A percentile compares a stretch with the other conserved stretches of the same genome.
phyloP scores from a whole-genome alignment of 1,140 invertebrate species.

The Ylistrum balloti region DNA sequence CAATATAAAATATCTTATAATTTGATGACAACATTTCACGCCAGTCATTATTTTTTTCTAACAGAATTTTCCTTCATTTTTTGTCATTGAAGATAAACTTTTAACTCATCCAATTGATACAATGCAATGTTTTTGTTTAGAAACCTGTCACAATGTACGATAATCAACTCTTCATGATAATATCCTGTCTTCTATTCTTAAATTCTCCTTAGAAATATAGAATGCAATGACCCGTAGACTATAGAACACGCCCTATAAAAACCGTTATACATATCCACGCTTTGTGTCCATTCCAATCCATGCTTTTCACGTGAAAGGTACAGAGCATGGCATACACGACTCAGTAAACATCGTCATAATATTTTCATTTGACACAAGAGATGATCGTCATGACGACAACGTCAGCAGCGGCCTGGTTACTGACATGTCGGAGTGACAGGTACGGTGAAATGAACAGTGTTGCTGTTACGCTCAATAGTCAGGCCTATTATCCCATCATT shows the following conservation, averaged over 20 bases:
- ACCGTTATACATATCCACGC: neutral
- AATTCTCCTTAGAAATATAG: neutral
- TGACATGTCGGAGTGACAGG: conserved; percentile 5
- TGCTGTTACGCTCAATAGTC: neutral
- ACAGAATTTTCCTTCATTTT: too few species aligned
- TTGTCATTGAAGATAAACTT: too few species aligned
- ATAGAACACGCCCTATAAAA: neutral
- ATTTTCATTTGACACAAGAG: neutral
- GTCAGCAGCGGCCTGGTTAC: neutral
- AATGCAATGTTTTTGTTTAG: too few species aligned
- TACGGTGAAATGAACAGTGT: conserved; percentile 24
- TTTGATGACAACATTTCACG: too few species aligned
- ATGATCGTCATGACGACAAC: conserved; percentile 24
- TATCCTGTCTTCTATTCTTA: neutral
- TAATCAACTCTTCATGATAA: too few species aligned
- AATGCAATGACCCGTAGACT: neutral
- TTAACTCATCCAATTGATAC: too few species aligned
- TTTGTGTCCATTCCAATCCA: neutral
- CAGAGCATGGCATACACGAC: neutral
- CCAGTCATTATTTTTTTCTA: too few species aligned
- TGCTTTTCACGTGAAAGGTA: neutral
- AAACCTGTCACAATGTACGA: too few species aligned
- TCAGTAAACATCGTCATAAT: neutral
- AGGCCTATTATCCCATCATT: neutral
- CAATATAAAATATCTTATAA: too few species aligned